phyloP scores from a whole-genome alignment of 2,797 vertebrate genomes.

The Centroberyx gerrardi region DNA sequence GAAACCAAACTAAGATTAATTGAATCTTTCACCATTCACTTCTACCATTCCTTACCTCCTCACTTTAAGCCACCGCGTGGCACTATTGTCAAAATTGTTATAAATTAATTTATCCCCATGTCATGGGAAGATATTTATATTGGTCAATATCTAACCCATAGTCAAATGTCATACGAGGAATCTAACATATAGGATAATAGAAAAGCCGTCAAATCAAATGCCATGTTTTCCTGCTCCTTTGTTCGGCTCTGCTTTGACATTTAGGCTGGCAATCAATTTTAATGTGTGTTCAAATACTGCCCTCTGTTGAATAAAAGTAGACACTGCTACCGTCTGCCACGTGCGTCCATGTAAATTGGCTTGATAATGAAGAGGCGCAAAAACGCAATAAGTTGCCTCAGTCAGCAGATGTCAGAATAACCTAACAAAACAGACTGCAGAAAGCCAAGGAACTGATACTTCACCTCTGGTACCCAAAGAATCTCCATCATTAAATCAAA shows the following conservation, averaged over 20 bases:
- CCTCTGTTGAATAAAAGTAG: conserved; percentile 43
- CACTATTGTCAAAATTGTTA: not conserved
- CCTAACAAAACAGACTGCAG: not conserved
- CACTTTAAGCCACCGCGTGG: not conserved
- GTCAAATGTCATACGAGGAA: no score
- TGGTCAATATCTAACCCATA: not conserved
- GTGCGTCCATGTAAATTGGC: not conserved
- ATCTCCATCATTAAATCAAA: not conserved
- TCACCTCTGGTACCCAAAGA: not conserved
- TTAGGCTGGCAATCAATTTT: not conserved
- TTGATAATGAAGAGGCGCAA: not conserved
- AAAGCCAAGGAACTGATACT: not conserved
- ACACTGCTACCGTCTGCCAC: not conserved
- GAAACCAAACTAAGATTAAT: no score
- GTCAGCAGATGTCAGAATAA: not conserved
- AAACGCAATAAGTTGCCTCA: not conserved
- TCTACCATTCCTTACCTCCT: not conserved
- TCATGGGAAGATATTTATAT: not conserved
- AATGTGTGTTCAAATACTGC: conserved; percentile 37
- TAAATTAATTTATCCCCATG: not conserved
- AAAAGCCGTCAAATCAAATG: no score
- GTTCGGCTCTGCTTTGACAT: not conserved
- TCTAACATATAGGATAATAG: no score
- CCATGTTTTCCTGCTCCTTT: not conserved
- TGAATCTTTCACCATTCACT: not conserved